Evolutionary conservation across 2,113 vertebrate species (phyloP), one percentile per base, ranked within the genome.

Genomic region (Mustela nigripes): DNA sequence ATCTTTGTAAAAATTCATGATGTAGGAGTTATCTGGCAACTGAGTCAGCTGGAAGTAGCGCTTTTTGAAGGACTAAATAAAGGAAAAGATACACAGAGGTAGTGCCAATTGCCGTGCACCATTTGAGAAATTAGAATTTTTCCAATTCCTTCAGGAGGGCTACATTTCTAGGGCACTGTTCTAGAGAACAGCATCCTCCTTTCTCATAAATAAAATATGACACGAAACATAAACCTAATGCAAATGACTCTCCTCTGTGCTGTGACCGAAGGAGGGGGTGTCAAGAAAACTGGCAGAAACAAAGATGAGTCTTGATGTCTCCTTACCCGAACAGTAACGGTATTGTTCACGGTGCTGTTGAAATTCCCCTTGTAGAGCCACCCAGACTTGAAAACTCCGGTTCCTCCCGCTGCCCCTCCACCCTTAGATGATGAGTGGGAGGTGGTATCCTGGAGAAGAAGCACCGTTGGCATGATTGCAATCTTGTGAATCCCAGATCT

Each of bases 1-100:
- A 96, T 99, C 99, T 99, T 99, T 99, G 98, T 99, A 99, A 98
- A 99, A 99, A 98, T 99, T 99, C 99, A 99, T 99, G 98, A 99
- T 99, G 96, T 99, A 99, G 0, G 99, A 99, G 97, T 99, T 99
- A 98, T 99, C 99, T 0, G 99, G 99, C 97, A 99, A 31, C 98
- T 99, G 99, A 1, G 99, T 99, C 98, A 99, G 98, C 98, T 99
- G 99, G 97, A 99, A 99, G 98, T 99, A 99, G 83, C 99, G 99
- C 93, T 99, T 99, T 98, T 99, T 99, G 98, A 99, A 99, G 0
- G 99, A 99, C 99, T 99, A 98, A 76, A 97, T 7, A 19, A 92
- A 94, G 42, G 90, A 24, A 96, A 88, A 95, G 87, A 98, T 58
- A 94, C 0, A 94, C 2, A 91, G 76, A 73, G 2, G 60, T 3